Conservation (phyloP, 2,888 invertebrate genomes). For the Melinaea menophilus region DNA sequence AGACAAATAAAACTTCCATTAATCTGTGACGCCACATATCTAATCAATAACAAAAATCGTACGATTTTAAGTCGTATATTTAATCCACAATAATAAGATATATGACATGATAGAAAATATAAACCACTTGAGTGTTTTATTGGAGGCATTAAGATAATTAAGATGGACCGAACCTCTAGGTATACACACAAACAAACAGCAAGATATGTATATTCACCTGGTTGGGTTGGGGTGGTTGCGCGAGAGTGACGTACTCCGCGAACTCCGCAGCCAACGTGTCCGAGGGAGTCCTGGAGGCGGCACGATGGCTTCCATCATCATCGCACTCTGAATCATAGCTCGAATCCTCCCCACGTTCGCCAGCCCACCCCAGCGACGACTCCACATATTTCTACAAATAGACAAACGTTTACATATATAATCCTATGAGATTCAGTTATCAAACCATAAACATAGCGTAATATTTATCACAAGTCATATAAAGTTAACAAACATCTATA, state of each 20-base stretch:
- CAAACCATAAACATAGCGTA: no score
- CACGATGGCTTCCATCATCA: slow-evolving; percentile 81
- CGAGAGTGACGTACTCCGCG: slow-evolving; percentile 86
- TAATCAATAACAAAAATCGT: background rate
- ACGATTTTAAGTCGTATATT: background rate
- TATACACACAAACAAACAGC: no score
- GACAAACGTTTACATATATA: background rate
- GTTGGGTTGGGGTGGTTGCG: slow-evolving; percentile 56
- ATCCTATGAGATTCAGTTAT: no score
- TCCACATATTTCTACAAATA: slow-evolving; percentile 85
- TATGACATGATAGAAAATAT: background rate
- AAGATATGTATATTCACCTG: slow-evolving; percentile 45
- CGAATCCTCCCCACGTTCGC: slow-evolving; percentile 83
- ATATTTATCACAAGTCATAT: no score
- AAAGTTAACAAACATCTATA: no score
- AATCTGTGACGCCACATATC: no score
- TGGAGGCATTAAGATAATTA: background rate
- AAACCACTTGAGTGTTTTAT: background rate
- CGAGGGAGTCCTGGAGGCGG: slow-evolving; percentile 88
- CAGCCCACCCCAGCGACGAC: slow-evolving; percentile 79
- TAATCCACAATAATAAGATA: background rate
- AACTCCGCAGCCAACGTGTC: slow-evolving; percentile 92
- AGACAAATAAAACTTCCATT: no score
- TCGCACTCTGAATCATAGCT: slow-evolving; percentile 92
- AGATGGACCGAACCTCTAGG: background rate